A percentile compares a stretch with the other conserved stretches of the same genome.
phyloP scores from a whole-genome alignment of 35 echinoderm and acorn worm species.

The Heliocidaris erythrogramma region DNA sequence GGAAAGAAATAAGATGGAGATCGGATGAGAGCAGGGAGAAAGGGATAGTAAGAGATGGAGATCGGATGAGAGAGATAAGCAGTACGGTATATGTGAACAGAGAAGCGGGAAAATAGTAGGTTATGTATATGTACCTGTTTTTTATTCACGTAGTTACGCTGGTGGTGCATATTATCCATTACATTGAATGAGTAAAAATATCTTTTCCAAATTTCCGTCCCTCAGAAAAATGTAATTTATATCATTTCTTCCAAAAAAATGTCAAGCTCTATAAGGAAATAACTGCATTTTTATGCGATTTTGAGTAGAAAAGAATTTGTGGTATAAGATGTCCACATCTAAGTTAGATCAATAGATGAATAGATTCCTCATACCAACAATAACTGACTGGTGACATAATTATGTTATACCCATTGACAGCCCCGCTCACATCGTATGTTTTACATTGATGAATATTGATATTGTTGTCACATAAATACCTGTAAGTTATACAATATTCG shows the following conservation, averaged over 20 bases:
- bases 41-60: no score
- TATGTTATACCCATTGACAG: background rate
- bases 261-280: background rate
- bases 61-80: no score
- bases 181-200: no score
- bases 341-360: background rate
- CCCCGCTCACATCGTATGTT: no score
- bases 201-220: background rate
- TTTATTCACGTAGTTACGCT: no score
- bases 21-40: no score
- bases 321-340: background rate
- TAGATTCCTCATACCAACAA: background rate
- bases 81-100: no score
- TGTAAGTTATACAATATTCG: background rate
- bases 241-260: background rate
- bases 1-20: no score
- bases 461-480: background rate
- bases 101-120: no score
- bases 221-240: background rate
- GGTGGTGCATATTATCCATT: no score
- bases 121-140: no score
- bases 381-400: background rate
- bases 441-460: no score
- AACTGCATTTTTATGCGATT: background rate
- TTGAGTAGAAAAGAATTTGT: background rate